These are phyloP conservation scores for Brachionichthys hirsutus DNA, from an alignment of 2,113 vertebrate genomes.

Conservation along the genomic window DNA sequence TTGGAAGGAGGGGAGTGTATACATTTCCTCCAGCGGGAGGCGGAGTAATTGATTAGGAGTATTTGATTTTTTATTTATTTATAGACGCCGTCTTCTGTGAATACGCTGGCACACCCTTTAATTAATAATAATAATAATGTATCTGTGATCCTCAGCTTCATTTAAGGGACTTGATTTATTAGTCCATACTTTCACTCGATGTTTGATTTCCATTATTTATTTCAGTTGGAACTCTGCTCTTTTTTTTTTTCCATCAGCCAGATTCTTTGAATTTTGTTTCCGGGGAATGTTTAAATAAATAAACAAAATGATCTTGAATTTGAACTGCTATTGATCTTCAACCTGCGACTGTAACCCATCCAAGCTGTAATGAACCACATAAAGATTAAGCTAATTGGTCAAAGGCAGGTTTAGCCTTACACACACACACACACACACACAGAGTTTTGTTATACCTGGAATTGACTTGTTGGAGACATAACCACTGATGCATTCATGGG, in stretches of 20 bases:
- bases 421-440: not conserved
- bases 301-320: too few species aligned
- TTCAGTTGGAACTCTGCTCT: too few species aligned
- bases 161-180: too few species aligned
- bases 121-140: too few species aligned
- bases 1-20: constrained; percentile 14
- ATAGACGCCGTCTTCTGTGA: constrained; percentile 42
- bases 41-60: constrained; percentile 54
- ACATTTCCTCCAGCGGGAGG: constrained; percentile 32
- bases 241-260: too few species aligned
- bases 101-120: constrained; percentile 59
- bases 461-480: constrained; percentile 50
- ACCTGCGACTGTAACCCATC: constrained; percentile 24
- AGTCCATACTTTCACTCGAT: too few species aligned
- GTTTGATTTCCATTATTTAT: not conserved
- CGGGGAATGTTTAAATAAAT: too few species aligned
- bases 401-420: not conserved
- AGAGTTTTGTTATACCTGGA: constrained; percentile 54
- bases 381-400: constrained; percentile 29
- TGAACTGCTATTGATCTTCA: constrained; percentile 22
- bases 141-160: too few species aligned
- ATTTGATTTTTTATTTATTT: constrained; percentile 61
- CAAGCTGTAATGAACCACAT: constrained; percentile 33
- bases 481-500: constrained; percentile 34
- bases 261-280: too few species aligned